Evolutionary conservation across 2,797 vertebrate genomes (phyloP).

Genomic region (Peromyscus attwateri): DNA sequence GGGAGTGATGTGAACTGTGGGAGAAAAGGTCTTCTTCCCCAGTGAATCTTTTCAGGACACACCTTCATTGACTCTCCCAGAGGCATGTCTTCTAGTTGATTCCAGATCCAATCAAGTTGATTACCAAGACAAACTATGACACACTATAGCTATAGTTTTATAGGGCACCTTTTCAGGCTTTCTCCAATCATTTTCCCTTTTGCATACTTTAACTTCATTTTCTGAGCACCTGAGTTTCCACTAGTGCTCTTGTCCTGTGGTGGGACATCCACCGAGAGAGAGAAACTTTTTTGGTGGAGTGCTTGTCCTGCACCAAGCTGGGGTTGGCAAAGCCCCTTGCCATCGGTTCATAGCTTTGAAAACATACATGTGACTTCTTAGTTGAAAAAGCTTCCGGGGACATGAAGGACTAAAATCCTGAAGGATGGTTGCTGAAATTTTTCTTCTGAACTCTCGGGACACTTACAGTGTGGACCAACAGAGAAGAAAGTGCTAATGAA

Average conservation of each 20-base stretch:
- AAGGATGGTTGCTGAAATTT: not conserved
- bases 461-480: slow-evolving; percentile 1
- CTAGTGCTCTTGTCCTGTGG: not conserved
- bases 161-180: not conserved
- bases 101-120: not conserved
- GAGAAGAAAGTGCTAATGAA: slow-evolving; percentile 56
- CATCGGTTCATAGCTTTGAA: not conserved
- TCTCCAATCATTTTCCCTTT: not conserved
- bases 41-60: not conserved
- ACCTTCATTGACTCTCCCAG: not conserved
- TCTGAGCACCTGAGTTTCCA: slow-evolving; percentile 44
- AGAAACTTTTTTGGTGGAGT: slow-evolving; percentile 50
- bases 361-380: slow-evolving; percentile 22
- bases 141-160: not conserved
- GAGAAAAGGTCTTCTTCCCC: not conserved
- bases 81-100: not conserved
- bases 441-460: slow-evolving; percentile 9
- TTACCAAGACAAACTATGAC: not conserved
- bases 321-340: slow-evolving; percentile 48
- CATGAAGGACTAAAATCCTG: not conserved
- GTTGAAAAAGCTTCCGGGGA: slow-evolving; percentile 2
- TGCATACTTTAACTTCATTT: not conserved
- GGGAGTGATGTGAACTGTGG: not conserved
- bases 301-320: not conserved
- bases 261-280: not conserved